Evolutionary conservation across 2,797 vertebrate genomes (phyloP).

Genomic region (Enteromius argenteus): DNA sequence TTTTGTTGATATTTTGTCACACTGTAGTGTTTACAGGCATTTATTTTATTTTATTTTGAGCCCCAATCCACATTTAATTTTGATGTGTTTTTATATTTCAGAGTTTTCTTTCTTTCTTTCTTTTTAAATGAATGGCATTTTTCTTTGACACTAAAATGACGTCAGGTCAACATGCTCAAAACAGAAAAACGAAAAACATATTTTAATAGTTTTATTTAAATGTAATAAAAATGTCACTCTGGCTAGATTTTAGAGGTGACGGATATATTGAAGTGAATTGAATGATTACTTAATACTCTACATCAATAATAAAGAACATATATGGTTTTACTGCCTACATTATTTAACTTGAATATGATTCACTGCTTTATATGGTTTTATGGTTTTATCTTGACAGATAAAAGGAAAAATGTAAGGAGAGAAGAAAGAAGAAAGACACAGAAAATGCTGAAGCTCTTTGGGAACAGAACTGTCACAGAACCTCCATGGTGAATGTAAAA

Average conservation of each 20-base stretch:
- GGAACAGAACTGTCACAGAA: conserved; percentile 38
- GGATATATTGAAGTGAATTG: background rate
- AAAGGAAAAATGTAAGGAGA: conserved; percentile 34
- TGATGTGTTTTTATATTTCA: background rate
- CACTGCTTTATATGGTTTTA: background rate
- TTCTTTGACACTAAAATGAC: background rate
- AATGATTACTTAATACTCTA: background rate
- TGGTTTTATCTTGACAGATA: conserved; percentile 39
- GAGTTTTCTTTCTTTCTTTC: background rate
- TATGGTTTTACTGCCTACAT: background rate
- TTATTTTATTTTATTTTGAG: background rate
- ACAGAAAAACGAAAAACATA: background rate
- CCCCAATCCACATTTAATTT: background rate
- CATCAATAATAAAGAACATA: background rate
- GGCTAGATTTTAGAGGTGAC: background rate
- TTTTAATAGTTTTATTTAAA: background rate
- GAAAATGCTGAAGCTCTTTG: conserved; percentile 32
- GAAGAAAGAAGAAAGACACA: conserved; percentile 21
- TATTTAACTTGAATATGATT: conserved; percentile 1
- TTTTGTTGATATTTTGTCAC: background rate
- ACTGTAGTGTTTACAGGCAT: background rate
- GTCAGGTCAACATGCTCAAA: background rate
- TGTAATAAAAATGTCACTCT: background rate
- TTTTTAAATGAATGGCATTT: background rate
- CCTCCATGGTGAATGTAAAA: conserved; percentile 23